phyloP scores from a whole-genome alignment of 2,888 invertebrate species.

The Tridacna gigas region DNA sequence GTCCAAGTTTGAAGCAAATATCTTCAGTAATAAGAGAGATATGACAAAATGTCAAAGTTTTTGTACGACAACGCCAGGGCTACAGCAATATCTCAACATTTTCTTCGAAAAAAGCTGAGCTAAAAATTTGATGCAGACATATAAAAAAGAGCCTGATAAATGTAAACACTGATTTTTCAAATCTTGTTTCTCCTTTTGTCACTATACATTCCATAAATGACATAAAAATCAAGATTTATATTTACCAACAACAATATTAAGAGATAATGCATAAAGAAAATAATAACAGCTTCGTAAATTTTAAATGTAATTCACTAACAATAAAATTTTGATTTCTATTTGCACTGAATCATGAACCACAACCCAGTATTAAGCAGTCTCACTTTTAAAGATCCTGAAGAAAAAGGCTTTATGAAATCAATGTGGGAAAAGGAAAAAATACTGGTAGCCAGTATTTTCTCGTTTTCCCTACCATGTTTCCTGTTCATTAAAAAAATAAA shows the following conservation, averaged over 20 bases:
- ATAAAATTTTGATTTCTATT: neutral
- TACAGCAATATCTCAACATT: too few species aligned
- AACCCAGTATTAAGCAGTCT: neutral
- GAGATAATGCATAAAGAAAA: neutral
- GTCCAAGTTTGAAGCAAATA: too few species aligned
- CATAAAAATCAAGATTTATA: neutral
- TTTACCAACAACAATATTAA: neutral
- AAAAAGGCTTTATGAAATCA: neutral
- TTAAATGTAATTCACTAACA: neutral
- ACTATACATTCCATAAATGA: neutral
- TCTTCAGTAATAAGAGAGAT: too few species aligned
- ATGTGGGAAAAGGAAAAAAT: neutral
- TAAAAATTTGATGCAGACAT: too few species aligned
- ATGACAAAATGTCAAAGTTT: too few species aligned
- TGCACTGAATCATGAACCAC: neutral
- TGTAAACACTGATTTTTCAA: too few species aligned
- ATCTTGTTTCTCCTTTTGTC: too few species aligned
- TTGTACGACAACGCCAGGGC: too few species aligned
- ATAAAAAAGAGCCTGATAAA: too few species aligned
- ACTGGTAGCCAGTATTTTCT: neutral
- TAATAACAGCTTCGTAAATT: neutral
- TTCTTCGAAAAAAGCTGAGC: too few species aligned
- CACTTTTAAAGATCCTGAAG: neutral
- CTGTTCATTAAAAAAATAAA: neutral
- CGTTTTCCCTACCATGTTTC: conserved; percentile 7